phyloP scores from a whole-genome alignment of 2,797 vertebrate genomes.

The Epinephelus coioides region DNA sequence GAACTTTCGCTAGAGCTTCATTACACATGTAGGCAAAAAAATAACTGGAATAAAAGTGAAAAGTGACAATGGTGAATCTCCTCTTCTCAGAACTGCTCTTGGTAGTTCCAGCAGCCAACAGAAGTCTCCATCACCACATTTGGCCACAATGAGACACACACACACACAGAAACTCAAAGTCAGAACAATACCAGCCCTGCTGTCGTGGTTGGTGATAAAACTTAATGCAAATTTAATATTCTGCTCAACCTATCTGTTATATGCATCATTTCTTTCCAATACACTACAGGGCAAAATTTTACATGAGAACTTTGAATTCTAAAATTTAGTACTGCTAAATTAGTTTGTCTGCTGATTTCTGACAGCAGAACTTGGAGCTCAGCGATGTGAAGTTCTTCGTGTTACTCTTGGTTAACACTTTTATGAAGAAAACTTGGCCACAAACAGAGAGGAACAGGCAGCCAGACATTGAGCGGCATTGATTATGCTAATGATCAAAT shows the following conservation, averaged over 20 bases:
- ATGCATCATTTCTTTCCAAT: not conserved
- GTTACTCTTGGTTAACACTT: not conserved
- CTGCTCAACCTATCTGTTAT: not conserved
- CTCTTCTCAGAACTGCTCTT: no score
- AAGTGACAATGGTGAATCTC: no score
- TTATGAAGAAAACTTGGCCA: not conserved
- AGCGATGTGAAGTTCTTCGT: not conserved
- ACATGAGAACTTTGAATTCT: not conserved
- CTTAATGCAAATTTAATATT: no score
- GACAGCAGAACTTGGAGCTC: constrained; percentile 2
- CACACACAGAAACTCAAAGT: no score
- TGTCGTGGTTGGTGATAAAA: no score
- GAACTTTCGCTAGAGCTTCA: no score
- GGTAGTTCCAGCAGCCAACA: no score
- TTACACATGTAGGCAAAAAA: no score
- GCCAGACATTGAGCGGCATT: not conserved
- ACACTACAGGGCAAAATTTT: not conserved
- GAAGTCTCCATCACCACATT: no score
- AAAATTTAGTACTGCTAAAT: not conserved
- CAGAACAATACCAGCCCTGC: no score
- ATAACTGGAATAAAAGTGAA: no score
- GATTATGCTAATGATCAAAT: constrained; percentile 4
- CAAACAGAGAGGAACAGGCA: constrained; percentile 2
- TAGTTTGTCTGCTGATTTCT: not conserved
- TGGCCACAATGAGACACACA: no score